A percentile compares a stretch with the other conserved stretches of the same genome.
Conservation (phyloP, 2,113 vertebrate genomes). For the Ceyx margarethae region DNA sequence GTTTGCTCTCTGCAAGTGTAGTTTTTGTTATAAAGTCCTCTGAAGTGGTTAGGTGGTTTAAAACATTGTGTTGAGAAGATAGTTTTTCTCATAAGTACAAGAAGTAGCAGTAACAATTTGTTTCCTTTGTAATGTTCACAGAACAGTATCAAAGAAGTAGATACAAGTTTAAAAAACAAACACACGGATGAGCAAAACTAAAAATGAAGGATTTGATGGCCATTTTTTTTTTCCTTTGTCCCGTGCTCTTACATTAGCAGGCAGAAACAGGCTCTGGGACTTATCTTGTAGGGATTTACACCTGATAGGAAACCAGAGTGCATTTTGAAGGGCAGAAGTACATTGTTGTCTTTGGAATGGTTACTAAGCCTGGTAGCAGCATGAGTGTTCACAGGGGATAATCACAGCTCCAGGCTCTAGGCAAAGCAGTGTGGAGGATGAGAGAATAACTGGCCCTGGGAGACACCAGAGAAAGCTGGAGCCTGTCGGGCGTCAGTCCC, state of each 20-base stretch:
- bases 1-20: background rate
- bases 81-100: background rate
- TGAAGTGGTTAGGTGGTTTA: background rate
- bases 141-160: background rate
- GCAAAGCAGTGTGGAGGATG: background rate
- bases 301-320: conserved; percentile 21
- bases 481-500: conserved; percentile 9
- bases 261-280: background rate
- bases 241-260: background rate
- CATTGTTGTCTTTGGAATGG: conserved; percentile 37
- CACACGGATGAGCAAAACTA: background rate
- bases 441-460: conserved; percentile 2
- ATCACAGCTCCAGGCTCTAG: conserved; percentile 25
- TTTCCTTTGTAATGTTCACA: background rate
- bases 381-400: conserved; percentile 18
- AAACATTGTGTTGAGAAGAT: background rate
- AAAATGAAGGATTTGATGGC: background rate
- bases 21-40: background rate
- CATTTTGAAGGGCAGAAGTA: background rate
- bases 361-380: background rate
- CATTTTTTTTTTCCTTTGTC: background rate
- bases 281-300: conserved; percentile 44
- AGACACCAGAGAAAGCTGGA: background rate
- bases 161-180: background rate
- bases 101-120: background rate